Evolutionary conservation across 2,888 invertebrate genomes (phyloP).

Genomic region (Phengaris alcon): DNA sequence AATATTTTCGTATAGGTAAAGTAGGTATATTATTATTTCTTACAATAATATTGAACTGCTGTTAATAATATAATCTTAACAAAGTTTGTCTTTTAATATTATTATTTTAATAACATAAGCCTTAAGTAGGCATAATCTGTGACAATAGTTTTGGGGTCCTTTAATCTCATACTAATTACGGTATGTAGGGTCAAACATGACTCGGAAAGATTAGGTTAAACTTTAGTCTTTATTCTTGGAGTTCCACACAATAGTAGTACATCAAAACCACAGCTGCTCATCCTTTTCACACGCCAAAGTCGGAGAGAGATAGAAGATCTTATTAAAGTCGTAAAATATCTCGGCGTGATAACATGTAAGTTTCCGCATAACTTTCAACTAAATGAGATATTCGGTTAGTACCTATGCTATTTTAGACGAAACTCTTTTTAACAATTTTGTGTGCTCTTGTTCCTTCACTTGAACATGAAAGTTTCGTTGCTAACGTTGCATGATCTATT

Average conservation of each 20-base stretch:
- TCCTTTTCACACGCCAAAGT: neutral
- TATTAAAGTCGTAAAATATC: constrained; percentile 27
- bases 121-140: constrained; percentile 5
- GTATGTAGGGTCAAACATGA: constrained; percentile 20
- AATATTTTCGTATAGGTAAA: too few relatives aligned
- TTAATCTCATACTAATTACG: constrained; percentile 23
- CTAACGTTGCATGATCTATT: neutral
- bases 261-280: constrained; percentile 2
- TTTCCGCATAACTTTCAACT: constrained; percentile 21
- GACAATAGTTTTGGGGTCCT: constrained; percentile 20
- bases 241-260: constrained; percentile 11
- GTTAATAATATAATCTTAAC: neutral
- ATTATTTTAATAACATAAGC: constrained; percentile 8
- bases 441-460: neutral
- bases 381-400: constrained; percentile 27
- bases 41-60: too few relatives aligned
- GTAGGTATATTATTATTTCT: too few relatives aligned
- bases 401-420: constrained; percentile 11
- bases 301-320: constrained; percentile 14
- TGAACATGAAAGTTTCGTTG: neutral
- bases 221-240: constrained; percentile 25
- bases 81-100: neutral
- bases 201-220: constrained; percentile 22
- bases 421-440: constrained; percentile 12
- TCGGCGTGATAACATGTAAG: constrained; percentile 22